A percentile compares a stretch with the other conserved stretches of the same genome.
Evolutionary conservation across 2,113 vertebrate genomes (phyloP).

Genomic region (Rhinoderma darwinii): DNA sequence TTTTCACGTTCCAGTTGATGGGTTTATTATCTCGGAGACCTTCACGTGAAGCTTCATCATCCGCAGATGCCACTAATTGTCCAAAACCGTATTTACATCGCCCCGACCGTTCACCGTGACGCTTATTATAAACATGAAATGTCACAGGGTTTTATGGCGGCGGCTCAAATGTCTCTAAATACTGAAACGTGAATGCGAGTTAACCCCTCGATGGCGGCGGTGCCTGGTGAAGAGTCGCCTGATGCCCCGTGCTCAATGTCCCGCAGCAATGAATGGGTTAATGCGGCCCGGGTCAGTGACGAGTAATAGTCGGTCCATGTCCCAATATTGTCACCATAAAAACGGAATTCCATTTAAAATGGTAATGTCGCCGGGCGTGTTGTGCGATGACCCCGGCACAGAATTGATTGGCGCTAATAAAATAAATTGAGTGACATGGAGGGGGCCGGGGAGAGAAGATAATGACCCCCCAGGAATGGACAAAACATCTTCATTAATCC

Average conservation of each 20-base stretch:
- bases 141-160: constrained; percentile 31
- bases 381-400: constrained; percentile 41
- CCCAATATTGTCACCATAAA: constrained; percentile 47
- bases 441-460: not conserved
- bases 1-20: not conserved
- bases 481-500: not conserved
- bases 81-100: not conserved
- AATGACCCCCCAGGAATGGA: not conserved
- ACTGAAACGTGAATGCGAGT: not conserved
- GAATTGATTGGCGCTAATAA: not conserved
- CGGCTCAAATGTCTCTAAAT: not conserved
- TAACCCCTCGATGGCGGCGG: not conserved
- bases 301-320: not conserved
- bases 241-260: not conserved
- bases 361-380: constrained; percentile 55
- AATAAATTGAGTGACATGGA: not conserved
- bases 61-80: not conserved
- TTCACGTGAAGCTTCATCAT: not conserved
- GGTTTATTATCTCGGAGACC: not conserved
- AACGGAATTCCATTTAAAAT: constrained; percentile 37
- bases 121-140: constrained; percentile 15
- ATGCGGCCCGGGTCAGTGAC: not conserved
- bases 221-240: not conserved
- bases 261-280: not conserved
- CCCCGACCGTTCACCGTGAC: not conserved